These are phyloP conservation scores for Oryzias sinensis DNA, from an alignment of 2,797 vertebrate species.

Conservation along the genomic window DNA sequence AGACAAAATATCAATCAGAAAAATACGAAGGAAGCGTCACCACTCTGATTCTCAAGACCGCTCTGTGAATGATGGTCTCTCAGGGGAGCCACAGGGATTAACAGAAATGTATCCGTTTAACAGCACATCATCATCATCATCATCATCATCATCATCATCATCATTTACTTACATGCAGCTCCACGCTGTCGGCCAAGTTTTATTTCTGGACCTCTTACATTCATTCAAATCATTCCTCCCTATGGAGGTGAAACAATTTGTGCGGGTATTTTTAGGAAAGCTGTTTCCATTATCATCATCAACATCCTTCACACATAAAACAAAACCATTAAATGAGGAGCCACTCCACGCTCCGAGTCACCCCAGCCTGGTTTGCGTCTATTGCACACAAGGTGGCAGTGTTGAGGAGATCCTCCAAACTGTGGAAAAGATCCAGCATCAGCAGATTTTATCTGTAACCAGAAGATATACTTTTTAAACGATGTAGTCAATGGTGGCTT, in stretches of 20 bases:
- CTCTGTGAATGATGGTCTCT: neutral
- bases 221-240: slow-evolving; percentile 48
- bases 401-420: slow-evolving; percentile 21
- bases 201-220: slow-evolving; percentile 44
- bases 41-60: neutral
- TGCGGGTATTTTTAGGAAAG: slow-evolving; percentile 43
- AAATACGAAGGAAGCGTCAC: neutral
- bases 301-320: slow-evolving; percentile 21
- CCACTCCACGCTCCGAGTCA: neutral
- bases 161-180: slow-evolving; percentile 21
- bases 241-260: slow-evolving; percentile 55
- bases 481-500: no score
- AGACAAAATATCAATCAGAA: neutral
- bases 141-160: slow-evolving; percentile 23
- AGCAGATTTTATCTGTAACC: neutral
- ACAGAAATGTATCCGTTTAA: slow-evolving; percentile 22
- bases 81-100: slow-evolving; percentile 3
- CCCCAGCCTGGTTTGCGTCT: slow-evolving; percentile 5
- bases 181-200: slow-evolving; percentile 21
- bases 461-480: no score
- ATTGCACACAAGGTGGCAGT: slow-evolving; percentile 50
- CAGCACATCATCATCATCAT: slow-evolving; percentile 19
- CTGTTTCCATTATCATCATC: slow-evolving; percentile 13
- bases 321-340: slow-evolving; percentile 29
- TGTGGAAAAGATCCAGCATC: neutral